Evolutionary conservation across 2,888 invertebrate genomes (phyloP).

Genomic region (Lithophane socia): DNA sequence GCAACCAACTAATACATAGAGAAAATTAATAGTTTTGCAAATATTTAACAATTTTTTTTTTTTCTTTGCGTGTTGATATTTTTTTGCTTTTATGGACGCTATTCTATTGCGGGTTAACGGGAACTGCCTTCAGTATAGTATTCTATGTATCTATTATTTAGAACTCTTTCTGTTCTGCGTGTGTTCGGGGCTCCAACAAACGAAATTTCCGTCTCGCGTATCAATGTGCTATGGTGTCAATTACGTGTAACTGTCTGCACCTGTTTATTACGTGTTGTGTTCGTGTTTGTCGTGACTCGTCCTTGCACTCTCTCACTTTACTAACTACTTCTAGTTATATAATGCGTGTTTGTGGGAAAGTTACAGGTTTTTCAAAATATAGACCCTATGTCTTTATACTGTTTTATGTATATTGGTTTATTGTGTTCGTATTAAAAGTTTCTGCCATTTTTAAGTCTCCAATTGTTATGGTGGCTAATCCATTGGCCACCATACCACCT

Average conservation of each 20-base stretch:
- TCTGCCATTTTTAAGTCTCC: background rate
- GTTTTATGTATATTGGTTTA: background rate
- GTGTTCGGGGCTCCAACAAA: slow-evolving; percentile 37
- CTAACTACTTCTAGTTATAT: slow-evolving; percentile 34
- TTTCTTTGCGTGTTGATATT: no score
- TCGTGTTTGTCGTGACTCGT: slow-evolving; percentile 66
- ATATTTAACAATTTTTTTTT: no score
- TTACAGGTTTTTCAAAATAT: no score
- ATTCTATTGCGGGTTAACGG: no score
- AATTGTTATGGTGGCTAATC: slow-evolving; percentile 10
- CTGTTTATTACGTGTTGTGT: slow-evolving; percentile 67
- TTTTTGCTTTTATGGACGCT: no score
- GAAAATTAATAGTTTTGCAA: no score
- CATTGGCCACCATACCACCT: no score
- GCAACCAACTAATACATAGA: background rate
- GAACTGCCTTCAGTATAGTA: no score
- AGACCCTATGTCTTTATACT: no score
- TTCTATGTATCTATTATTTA: no score
- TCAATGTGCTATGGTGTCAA: slow-evolving; percentile 84
- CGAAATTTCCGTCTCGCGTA: slow-evolving; percentile 76
- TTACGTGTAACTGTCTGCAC: slow-evolving; percentile 76
- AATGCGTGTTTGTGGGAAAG: slow-evolving; percentile 28
- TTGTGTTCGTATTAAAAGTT: background rate
- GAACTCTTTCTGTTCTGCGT: background rate
- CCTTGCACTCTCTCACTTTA: slow-evolving; percentile 68